phyloP scores from a whole-genome alignment of 2,113 vertebrate species.

The Petrocephalus zakoni region DNA sequence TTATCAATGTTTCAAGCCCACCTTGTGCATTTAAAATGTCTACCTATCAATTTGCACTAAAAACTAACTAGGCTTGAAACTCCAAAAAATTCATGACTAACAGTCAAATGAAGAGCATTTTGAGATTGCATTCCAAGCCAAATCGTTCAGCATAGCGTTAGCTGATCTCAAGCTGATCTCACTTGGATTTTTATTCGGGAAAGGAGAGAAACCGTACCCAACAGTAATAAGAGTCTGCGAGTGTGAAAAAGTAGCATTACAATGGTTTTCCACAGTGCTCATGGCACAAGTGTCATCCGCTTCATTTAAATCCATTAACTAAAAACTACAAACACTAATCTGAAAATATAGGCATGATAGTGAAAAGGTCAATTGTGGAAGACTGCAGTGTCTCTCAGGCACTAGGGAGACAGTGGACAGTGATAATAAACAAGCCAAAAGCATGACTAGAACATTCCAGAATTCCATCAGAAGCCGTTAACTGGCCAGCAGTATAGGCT shows the following conservation, averaged over 20 bases:
- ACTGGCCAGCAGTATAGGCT: constrained; percentile 7
- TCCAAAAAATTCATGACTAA: neutral
- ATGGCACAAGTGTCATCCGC: neutral
- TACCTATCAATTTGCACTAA: neutral
- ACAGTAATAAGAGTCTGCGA: neutral
- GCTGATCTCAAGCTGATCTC: neutral
- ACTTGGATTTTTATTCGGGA: neutral
- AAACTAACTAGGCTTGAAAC: neutral
- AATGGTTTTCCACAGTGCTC: neutral
- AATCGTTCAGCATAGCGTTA: neutral
- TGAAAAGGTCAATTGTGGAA: neutral
- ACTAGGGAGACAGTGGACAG: neutral
- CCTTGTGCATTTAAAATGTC: neutral
- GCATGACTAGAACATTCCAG: neutral
- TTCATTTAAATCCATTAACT: neutral
- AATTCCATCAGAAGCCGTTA: neutral
- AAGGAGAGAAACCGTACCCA: neutral
- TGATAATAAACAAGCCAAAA: neutral
- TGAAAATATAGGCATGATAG: neutral
- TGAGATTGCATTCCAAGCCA: neutral
- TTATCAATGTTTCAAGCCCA: neutral
- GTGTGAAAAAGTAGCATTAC: neutral
- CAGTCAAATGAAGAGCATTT: neutral
- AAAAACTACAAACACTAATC: neutral
- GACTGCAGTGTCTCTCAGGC: neutral